These are phyloP conservation scores for Ectemnius cavifrons DNA, from an alignment of 2,888 invertebrate genomes.

Conservation along the genomic window DNA sequence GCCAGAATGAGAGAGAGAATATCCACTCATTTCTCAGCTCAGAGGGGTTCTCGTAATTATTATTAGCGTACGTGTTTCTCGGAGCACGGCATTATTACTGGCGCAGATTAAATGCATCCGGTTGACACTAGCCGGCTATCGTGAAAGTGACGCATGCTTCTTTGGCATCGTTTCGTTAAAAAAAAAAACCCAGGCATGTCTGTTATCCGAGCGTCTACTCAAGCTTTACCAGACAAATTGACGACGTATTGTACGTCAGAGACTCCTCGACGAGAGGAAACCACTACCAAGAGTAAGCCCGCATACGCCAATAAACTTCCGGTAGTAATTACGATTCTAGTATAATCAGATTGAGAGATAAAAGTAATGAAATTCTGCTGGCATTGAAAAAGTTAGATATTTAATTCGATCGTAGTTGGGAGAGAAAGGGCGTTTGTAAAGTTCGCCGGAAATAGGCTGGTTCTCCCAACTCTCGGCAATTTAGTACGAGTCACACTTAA, in stretches of 20 bases:
- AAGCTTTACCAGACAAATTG: background rate
- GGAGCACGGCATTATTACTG: constrained; percentile 25
- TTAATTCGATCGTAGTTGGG: no score
- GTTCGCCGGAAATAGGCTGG: background rate
- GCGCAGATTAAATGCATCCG: constrained; percentile 64
- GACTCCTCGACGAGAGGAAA: no score
- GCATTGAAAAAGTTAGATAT: no score
- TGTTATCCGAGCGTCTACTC: background rate
- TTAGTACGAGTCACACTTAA: constrained; percentile 63
- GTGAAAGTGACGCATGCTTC: constrained; percentile 40
- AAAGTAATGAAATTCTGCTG: no score
- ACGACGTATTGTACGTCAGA: background rate
- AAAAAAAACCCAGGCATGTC: background rate
- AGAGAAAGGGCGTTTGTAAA: no score
- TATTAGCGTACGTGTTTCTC: constrained; percentile 32
- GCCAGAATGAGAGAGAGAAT: background rate
- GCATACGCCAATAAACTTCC: no score
- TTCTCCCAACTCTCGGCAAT: constrained; percentile 67
- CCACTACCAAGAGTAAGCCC: no score
- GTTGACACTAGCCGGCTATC: constrained; percentile 45
- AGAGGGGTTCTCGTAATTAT: constrained; percentile 34
- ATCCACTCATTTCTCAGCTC: constrained; percentile 29
- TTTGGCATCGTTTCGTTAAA: constrained; percentile 12
- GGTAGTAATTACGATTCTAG: no score
- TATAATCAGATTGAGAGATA: no score